Evolutionary conservation across 2,888 invertebrate genomes (phyloP).

Genomic region (Masnerella sp.): DNA sequence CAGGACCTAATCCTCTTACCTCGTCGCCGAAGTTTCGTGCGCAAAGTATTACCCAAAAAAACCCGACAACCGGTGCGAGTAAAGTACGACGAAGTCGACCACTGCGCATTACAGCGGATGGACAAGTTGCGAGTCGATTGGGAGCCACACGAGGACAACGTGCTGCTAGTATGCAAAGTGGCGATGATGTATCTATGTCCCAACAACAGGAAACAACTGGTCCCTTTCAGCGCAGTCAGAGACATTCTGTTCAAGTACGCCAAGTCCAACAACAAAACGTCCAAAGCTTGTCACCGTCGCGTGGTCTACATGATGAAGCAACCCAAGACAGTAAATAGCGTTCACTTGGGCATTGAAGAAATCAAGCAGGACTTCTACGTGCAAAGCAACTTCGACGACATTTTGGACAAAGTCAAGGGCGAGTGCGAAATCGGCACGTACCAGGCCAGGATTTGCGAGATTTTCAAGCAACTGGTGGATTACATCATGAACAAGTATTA

Average conservation of each 20-base stretch:
- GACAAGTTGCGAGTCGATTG: slow-evolving; percentile 82
- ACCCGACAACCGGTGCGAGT: slow-evolving; percentile 63
- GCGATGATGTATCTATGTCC: slow-evolving; percentile 80
- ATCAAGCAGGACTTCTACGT: slow-evolving; percentile 80
- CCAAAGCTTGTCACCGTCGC: slow-evolving; percentile 83
- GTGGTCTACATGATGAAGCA: slow-evolving; percentile 82
- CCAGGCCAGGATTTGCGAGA: slow-evolving; percentile 67
- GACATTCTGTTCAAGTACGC: slow-evolving; percentile 80
- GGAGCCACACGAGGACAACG: slow-evolving; percentile 84
- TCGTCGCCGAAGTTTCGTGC: slow-evolving; percentile 67
- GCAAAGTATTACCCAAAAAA: slow-evolving; percentile 71
- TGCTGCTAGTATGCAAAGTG: slow-evolving; percentile 83
- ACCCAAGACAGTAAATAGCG: slow-evolving; percentile 80
- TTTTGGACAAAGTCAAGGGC: slow-evolving; percentile 72
- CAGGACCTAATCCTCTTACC: slow-evolving; percentile 47
- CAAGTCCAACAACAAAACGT: slow-evolving; percentile 83
- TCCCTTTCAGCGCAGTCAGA: slow-evolving; percentile 78
- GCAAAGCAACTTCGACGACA: slow-evolving; percentile 76
- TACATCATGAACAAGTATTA: slow-evolving; percentile 74
- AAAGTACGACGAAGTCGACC: slow-evolving; percentile 82
- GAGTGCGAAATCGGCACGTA: slow-evolving; percentile 64
- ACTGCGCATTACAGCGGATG: slow-evolving; percentile 82
- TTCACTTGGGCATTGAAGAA: slow-evolving; percentile 82
- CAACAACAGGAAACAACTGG: slow-evolving; percentile 75
- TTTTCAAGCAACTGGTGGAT: slow-evolving; percentile 71